Evolutionary conservation across 2,797 vertebrate species (phyloP).

Genomic region (Molothrus ater): DNA sequence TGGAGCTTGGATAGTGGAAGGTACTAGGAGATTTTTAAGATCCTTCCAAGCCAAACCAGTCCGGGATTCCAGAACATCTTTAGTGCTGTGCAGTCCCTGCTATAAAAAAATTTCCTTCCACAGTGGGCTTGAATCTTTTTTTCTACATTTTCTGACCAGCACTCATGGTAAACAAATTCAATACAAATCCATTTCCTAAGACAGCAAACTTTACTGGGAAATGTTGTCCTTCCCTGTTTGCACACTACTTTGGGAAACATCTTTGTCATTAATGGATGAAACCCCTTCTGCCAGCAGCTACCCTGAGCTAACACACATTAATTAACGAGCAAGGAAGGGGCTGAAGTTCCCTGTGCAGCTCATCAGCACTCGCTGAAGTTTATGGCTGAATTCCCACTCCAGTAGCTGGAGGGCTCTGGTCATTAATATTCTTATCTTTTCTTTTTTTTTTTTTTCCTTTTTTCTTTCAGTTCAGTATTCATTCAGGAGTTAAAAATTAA

Average conservation of each 20-base stretch:
- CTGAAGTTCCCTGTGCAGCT: not conserved
- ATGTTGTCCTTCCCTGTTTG: not conserved
- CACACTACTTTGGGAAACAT: not conserved
- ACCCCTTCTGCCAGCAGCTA: not conserved
- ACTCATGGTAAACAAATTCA: not conserved
- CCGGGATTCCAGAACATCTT: not conserved
- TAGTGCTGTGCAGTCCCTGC: not conserved
- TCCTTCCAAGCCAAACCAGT: not conserved
- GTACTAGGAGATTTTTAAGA: not conserved
- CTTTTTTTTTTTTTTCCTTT: fast-evolving
- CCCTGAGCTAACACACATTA: not conserved
- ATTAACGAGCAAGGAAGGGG: not conserved
- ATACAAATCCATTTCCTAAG: not conserved
- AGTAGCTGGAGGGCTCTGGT: not conserved
- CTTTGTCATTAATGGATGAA: not conserved
- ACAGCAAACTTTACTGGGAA: not conserved
- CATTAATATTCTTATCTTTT: not conserved
- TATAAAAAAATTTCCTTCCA: not conserved
- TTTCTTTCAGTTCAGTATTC: not conserved
- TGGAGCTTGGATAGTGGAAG: not conserved
- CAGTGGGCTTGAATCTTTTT: not conserved
- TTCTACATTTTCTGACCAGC: not conserved
- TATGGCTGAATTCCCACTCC: not conserved
- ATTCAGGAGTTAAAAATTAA: not conserved
- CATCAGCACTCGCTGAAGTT: not conserved